A percentile compares a stretch with the other conserved stretches of the same genome.
Conservation (phyloP, 2,888 invertebrate species). For the Lordiphosa fenestrarum region DNA sequence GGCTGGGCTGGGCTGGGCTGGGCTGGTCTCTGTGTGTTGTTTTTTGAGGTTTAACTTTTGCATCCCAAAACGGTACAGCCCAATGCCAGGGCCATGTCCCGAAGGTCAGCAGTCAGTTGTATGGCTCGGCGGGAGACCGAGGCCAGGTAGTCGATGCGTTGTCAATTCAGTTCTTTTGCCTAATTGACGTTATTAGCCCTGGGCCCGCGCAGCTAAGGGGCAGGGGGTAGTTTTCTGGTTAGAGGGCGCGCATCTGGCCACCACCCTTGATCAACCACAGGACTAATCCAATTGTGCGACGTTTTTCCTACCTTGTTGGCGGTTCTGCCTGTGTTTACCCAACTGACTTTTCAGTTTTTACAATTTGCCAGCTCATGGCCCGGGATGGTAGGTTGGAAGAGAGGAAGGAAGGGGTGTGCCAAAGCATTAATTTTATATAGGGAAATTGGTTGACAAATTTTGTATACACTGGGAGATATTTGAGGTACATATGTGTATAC, state of each 20-base stretch:
- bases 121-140: constrained; percentile 6
- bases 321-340: constrained; percentile 34
- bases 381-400: constrained; percentile 8
- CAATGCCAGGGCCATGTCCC: background rate
- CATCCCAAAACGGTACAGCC: constrained; percentile 23
- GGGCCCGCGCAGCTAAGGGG: constrained; percentile 16
- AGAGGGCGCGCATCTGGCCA: constrained; percentile 41
- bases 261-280: constrained; percentile 35
- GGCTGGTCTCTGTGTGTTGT: no score
- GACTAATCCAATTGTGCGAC: constrained; percentile 51
- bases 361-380: constrained; percentile 47
- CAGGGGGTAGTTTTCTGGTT: constrained; percentile 13
- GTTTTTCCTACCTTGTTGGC: constrained; percentile 33
- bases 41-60: constrained; percentile 67
- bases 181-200: constrained; percentile 67
- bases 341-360: constrained; percentile 42
- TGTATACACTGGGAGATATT: no score
- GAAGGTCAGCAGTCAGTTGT: constrained; percentile 39
- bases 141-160: constrained; percentile 50
- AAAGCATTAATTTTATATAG: constrained; percentile 51
- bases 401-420: constrained; percentile 38
- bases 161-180: constrained; percentile 44
- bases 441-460: background rate
- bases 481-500: no score
- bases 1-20: no score